Conservation (phyloP, 2,113 vertebrate genomes). For the Pleuronectes platessa region DNA sequence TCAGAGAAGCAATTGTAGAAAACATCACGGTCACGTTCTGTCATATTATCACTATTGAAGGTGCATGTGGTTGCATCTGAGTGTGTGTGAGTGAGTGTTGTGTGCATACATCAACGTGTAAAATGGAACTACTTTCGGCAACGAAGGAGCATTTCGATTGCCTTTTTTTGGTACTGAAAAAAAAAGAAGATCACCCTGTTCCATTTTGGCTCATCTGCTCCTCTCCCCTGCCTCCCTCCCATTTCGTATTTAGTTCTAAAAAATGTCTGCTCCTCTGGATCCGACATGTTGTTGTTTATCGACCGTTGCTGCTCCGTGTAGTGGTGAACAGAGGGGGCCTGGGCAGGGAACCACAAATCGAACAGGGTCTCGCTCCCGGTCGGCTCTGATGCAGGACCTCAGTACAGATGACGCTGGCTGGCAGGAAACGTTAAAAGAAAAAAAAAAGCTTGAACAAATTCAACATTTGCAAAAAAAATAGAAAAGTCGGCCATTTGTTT, state of each 20-base stretch:
- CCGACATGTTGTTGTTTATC: constrained; percentile 58
- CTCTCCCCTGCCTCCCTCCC: constrained; percentile 47
- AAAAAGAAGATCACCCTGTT: constrained; percentile 58
- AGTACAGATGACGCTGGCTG: constrained; percentile 61
- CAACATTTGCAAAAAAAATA: constrained; percentile 56
- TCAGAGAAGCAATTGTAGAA: constrained; percentile 77
- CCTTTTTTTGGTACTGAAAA: constrained; percentile 78
- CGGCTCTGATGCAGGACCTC: constrained; percentile 62
- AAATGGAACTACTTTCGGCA: constrained; percentile 76
- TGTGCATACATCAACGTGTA: constrained; percentile 74
- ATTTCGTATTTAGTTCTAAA: constrained; percentile 49
- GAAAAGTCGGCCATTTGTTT: constrained; percentile 64
- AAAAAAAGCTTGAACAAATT: constrained; percentile 58
- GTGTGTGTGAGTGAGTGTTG: constrained; percentile 68
- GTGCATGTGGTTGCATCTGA: constrained; percentile 70
- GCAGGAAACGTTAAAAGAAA: constrained; percentile 46
- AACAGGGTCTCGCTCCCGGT: constrained; percentile 73
- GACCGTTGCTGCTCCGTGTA: constrained; percentile 69
- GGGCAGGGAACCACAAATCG: constrained; percentile 68
- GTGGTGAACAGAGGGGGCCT: constrained; percentile 60
- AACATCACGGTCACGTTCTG: constrained; percentile 71
- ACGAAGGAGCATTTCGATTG: constrained; percentile 73
- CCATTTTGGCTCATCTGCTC: constrained; percentile 65
- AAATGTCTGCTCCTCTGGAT: constrained; percentile 58
- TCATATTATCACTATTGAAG: constrained; percentile 71